Evolutionary conservation across 1,140 invertebrate species (phyloP), one percentile per base, ranked within the genome.

Genomic region (Papilio polyxenes): DNA sequence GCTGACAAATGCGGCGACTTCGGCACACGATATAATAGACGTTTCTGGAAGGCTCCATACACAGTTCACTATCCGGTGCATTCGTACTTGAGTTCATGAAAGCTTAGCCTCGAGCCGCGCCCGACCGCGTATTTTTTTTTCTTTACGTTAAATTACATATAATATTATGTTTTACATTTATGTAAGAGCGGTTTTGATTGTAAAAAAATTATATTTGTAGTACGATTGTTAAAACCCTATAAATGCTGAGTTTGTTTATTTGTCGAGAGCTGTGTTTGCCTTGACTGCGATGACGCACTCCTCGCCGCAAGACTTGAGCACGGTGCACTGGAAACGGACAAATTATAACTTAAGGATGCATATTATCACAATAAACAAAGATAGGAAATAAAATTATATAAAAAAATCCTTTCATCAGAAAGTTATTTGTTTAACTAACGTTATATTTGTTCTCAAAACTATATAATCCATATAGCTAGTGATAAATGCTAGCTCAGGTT

Each of bases 271-370:
- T 94, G 97, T 98, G 95, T 98, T 98, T 95, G 97, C 97, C 96
- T 98, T 98, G 91, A 98, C 97, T 94, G 98, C 98, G 95, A 98
- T 98, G 86, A 98, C 98, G 95, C 97, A 98, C 95, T 98, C 98
- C 95, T 98, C 98, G 85, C 97, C 97, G 94, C 98, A 98, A 87
- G 98, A 97, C 93, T 98, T 98, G 90, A 98, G 95, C 84, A 98
- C 98, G 86, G 98, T 98, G 96, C 98, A 98, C 96, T 97, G 95
- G 83, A 96, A 93, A 82, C 11, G 85, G 83, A 80, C 1, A 62
- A 23, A 79, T 53, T 37, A 37, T 62, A 59, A 13, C 23, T 15
- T 40, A 23, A 74, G 37, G 53, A 74, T 20, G 6, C 40, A 37
- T 69, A 31, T 13, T 31, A 56, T 56, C 15, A 56, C 17, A 56